These are phyloP conservation scores for Mormyrops attenuatus DNA, from an alignment of 2,797 vertebrate species.

Conservation along the genomic window DNA sequence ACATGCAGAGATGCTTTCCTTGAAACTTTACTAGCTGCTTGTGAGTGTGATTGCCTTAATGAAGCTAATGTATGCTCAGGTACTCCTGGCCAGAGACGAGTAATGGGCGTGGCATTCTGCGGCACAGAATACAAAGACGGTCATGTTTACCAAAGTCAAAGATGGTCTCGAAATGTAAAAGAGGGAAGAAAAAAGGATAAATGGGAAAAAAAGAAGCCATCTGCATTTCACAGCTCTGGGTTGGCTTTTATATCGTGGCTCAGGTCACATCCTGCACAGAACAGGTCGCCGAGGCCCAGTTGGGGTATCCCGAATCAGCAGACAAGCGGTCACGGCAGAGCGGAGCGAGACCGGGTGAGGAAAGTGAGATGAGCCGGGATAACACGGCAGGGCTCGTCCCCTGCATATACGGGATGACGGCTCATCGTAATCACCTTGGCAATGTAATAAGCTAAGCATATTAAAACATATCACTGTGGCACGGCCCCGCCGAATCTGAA, in stretches of 20 bases:
- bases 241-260: background rate
- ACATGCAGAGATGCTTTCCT: background rate
- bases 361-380: background rate
- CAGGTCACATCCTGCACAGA: background rate
- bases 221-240: background rate
- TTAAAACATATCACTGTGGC: background rate
- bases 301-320: background rate
- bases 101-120: background rate
- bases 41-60: background rate
- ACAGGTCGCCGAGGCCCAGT: background rate
- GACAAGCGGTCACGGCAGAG: background rate
- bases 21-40: background rate
- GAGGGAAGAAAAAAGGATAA: background rate
- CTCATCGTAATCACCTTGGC: conserved; percentile 7
- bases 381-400: background rate
- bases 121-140: background rate
- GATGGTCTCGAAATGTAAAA: background rate
- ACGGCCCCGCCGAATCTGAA: background rate
- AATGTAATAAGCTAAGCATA: background rate
- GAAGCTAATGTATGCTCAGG: background rate
- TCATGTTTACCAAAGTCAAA: background rate
- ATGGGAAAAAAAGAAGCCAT: background rate
- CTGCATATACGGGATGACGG: background rate
- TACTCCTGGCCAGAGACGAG: background rate
- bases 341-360: background rate